These are phyloP conservation scores for Umimayanthus chanpuru DNA, from an alignment of 92 coral and sea anemone genomes.

Conservation along the genomic window DNA sequence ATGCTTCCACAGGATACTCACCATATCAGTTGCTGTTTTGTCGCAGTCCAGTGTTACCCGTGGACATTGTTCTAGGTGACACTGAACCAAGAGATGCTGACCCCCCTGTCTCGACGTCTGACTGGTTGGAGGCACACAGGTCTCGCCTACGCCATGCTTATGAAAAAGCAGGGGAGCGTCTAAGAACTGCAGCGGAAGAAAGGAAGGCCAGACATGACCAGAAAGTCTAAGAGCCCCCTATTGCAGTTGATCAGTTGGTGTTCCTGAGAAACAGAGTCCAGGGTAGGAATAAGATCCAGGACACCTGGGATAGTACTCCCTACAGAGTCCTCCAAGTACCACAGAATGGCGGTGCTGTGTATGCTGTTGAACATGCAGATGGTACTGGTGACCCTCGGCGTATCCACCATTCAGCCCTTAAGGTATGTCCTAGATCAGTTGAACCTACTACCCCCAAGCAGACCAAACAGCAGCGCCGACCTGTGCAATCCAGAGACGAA, in stretches of 20 bases:
- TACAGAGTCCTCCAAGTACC: constrained; percentile 36
- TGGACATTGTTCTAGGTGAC: neutral
- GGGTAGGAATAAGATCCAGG: constrained; percentile 67
- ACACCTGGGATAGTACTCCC: constrained; percentile 51
- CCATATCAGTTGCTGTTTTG: constrained; percentile 70
- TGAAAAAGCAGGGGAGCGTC: constrained; percentile 74
- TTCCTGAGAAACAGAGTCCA: constrained; percentile 50
- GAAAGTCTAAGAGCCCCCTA: constrained; percentile 46
- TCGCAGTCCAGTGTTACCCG: constrained; percentile 36
- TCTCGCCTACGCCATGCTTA: constrained; percentile 59
- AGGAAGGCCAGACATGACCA: constrained; percentile 40
- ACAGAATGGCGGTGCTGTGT: constrained; percentile 37
- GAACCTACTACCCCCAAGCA: neutral
- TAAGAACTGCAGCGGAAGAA: constrained; percentile 43
- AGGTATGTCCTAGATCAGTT: constrained; percentile 2
- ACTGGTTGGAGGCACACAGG: constrained; percentile 48
- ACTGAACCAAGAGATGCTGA: neutral
- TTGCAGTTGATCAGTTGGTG: constrained; percentile 50
- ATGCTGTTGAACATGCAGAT: constrained; percentile 36
- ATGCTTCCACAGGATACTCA: constrained; percentile 61
- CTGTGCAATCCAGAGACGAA: neutral
- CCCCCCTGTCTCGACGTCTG: constrained; percentile 9
- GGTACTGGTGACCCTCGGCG: constrained; percentile 11
- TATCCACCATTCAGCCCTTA: neutral
- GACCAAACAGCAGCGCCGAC: neutral